phyloP scores from a whole-genome alignment of 2,113 vertebrate genomes.

The Peromyscus californicus region DNA sequence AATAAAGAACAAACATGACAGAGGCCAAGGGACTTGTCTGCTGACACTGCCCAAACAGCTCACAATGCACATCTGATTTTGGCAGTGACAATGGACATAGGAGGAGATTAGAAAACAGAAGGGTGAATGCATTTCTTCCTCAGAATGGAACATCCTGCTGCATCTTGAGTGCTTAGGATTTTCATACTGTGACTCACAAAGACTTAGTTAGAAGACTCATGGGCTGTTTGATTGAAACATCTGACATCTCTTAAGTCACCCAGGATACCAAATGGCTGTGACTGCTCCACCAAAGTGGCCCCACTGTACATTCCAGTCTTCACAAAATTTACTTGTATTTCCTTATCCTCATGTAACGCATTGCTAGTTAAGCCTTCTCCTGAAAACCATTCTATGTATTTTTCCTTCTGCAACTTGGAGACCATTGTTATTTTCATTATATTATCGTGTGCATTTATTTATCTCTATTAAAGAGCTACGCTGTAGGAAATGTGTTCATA shows the following conservation, averaged over 20 bases:
- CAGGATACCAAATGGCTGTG: not conserved
- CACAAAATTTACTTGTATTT: not conserved
- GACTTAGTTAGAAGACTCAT: not conserved
- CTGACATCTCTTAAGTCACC: not conserved
- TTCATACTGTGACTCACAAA: not conserved
- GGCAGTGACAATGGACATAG: not conserved
- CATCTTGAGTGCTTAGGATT: not conserved
- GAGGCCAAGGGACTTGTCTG: not conserved
- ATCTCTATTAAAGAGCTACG: not conserved
- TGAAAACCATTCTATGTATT: not conserved
- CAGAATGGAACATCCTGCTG: not conserved
- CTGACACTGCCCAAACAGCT: not conserved
- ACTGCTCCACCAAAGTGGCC: no score
- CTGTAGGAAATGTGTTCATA: not conserved
- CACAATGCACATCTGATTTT: not conserved
- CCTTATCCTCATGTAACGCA: not conserved
- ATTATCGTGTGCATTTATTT: not conserved
- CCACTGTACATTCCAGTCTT: not conserved
- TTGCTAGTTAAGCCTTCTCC: not conserved
- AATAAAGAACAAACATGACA: not conserved
- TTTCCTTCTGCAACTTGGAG: not conserved
- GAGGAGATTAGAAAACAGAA: not conserved
- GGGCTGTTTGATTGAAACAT: not conserved
- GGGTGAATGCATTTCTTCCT: not conserved
- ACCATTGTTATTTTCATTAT: not conserved